Conservation (phyloP, 1,140 invertebrate genomes). For the Rhopalosiphum padi region DNA sequence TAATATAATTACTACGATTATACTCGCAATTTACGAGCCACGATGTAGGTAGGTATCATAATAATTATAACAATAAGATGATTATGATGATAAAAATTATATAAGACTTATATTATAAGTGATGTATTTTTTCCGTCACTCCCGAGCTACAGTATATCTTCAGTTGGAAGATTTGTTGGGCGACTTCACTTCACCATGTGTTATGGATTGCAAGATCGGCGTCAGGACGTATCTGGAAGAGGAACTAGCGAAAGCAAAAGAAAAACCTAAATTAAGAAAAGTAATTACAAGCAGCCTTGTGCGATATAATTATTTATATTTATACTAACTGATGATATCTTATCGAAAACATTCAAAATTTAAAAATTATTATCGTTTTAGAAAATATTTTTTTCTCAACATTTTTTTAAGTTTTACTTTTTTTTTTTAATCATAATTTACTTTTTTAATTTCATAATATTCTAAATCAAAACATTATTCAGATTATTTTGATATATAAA, state of each 20-base stretch:
- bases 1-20: background rate
- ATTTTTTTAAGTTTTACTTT: background rate
- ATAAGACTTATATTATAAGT: background rate
- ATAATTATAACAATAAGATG: background rate
- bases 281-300: constrained; percentile 51
- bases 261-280: constrained; percentile 83
- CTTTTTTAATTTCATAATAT: background rate
- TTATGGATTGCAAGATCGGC: constrained; percentile 97
- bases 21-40: background rate
- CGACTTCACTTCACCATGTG: constrained; percentile 88
- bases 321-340: background rate
- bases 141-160: constrained; percentile 70
- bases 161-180: constrained; percentile 92
- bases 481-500: background rate
- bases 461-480: background rate
- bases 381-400: background rate
- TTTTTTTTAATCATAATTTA: background rate
- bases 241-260: constrained; percentile 91
- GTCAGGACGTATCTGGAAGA: constrained; percentile 94
- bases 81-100: background rate
- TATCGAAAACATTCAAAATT: background rate
- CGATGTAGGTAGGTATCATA: background rate
- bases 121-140: constrained; percentile 14
- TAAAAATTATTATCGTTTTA: too few relatives aligned
- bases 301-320: background rate